Percentiles rank a stretch among this genome's conserved stretches.
Conservation (phyloP, 2,113 vertebrate genomes). For the Odocoileus virginianus region DNA sequence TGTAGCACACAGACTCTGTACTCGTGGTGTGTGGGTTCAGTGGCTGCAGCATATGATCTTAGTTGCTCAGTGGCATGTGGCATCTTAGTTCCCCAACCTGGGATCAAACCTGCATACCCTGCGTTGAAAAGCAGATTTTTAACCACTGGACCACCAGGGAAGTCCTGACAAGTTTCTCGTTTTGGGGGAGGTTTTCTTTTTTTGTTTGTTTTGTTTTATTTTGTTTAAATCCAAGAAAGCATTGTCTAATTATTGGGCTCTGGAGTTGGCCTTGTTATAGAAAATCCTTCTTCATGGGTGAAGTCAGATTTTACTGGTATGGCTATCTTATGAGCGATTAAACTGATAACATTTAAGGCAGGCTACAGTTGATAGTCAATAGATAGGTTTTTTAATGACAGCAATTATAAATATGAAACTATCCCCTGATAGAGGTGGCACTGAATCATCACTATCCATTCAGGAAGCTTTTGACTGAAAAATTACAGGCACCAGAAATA, state of each 20-base stretch:
- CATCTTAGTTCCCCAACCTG: neutral
- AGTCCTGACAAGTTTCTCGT: neutral
- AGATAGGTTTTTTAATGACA: neutral
- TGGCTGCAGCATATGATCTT: neutral
- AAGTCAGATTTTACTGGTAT: neutral
- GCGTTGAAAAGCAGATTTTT: neutral
- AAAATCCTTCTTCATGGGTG: neutral
- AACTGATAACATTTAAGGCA: neutral
- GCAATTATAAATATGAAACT: neutral
- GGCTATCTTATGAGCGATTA: conserved; percentile 5
- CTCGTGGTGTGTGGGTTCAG: neutral
- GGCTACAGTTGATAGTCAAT: neutral
- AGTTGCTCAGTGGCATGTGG: neutral
- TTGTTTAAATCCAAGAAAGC: neutral
- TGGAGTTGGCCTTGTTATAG: neutral
- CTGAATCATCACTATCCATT: neutral
- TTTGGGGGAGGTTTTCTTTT: neutral
- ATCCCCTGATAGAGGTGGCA: neutral
- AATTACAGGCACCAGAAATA: conserved; percentile 32
- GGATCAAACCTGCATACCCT: neutral
- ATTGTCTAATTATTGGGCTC: neutral
- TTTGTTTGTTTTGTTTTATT: neutral
- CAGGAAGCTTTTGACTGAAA: conserved; percentile 30
- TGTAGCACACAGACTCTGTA: neutral
- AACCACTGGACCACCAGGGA: neutral